Conservation (phyloP, 2,113 vertebrate species). For the Spizaetus ornatus region DNA sequence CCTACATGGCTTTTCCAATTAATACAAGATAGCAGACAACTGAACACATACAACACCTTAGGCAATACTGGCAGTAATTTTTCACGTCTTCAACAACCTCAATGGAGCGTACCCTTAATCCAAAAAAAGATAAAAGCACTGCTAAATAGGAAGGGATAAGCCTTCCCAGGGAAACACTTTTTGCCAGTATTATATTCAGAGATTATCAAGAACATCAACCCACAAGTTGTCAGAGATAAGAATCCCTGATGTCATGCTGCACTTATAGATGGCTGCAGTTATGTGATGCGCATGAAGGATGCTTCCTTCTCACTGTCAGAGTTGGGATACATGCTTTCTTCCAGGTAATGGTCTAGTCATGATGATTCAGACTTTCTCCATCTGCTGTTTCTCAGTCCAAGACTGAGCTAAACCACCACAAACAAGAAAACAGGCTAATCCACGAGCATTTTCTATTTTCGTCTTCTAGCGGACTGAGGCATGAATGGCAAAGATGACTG, state of each 20-base stretch:
- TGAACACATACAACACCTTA: background rate
- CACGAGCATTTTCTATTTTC: background rate
- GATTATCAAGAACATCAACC: background rate
- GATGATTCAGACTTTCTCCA: background rate
- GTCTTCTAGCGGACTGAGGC: background rate
- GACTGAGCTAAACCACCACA: background rate
- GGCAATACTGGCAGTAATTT: background rate
- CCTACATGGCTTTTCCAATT: background rate
- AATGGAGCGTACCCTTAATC: background rate
- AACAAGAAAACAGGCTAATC: background rate
- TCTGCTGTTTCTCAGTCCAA: background rate
- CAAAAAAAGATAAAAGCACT: background rate
- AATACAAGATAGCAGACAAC: background rate
- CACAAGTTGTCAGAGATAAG: background rate
- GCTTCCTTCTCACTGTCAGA: background rate
- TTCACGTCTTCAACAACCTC: background rate
- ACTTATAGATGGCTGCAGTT: background rate
- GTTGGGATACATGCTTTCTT: background rate
- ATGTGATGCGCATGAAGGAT: background rate
- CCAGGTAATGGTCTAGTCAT: background rate
- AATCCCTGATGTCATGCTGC: background rate
- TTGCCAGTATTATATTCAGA: background rate
- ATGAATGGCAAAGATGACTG: background rate
- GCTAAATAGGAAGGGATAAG: background rate
- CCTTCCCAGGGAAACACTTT: background rate